Evolutionary conservation across 2,797 vertebrate genomes (phyloP).

Genomic region (Eutrigla gurnardus): DNA sequence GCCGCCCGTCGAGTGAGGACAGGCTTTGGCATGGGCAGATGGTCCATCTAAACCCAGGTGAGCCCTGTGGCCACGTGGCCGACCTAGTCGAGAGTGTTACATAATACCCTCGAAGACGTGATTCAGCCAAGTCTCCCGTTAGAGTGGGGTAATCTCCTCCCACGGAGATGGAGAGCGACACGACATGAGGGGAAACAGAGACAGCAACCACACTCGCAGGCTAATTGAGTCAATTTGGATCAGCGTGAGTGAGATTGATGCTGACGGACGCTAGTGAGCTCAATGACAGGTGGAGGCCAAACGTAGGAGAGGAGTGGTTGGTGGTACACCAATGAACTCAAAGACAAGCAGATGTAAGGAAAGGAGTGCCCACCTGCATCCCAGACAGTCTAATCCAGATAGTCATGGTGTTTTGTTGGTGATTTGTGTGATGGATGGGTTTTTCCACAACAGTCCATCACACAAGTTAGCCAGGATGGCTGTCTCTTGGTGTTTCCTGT

Average conservation of each 20-base stretch:
- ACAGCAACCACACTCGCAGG: constrained; percentile 9
- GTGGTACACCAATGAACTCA: constrained; percentile 27
- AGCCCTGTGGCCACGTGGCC: constrained; percentile 55
- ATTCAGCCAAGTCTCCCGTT: constrained; percentile 65
- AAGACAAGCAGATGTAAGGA: constrained; percentile 22
- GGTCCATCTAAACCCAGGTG: constrained; percentile 65
- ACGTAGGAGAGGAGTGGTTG: constrained; percentile 1
- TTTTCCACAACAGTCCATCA: not conserved
- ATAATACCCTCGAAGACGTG: constrained; percentile 61
- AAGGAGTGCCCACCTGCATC: constrained; percentile 18
- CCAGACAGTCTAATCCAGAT: constrained; percentile 28
- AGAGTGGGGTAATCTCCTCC: constrained; percentile 53
- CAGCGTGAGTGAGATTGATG: constrained; percentile 37
- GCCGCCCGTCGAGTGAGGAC: constrained; percentile 27
- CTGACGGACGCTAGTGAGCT: constrained; percentile 33
- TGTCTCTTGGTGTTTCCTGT: not conserved
- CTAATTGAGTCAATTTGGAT: constrained; percentile 39
- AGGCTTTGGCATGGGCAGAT: constrained; percentile 50
- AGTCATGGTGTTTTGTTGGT: not conserved
- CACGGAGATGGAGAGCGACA: constrained; percentile 21
- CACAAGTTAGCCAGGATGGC: not conserved
- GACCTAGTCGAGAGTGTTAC: constrained; percentile 52
- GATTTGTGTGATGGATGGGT: not conserved
- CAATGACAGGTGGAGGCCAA: constrained; percentile 22
- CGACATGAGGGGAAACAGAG: constrained; percentile 21